phyloP scores from a whole-genome alignment of 35 echinoderm and acorn worm species.

The Acanthaster planci region DNA sequence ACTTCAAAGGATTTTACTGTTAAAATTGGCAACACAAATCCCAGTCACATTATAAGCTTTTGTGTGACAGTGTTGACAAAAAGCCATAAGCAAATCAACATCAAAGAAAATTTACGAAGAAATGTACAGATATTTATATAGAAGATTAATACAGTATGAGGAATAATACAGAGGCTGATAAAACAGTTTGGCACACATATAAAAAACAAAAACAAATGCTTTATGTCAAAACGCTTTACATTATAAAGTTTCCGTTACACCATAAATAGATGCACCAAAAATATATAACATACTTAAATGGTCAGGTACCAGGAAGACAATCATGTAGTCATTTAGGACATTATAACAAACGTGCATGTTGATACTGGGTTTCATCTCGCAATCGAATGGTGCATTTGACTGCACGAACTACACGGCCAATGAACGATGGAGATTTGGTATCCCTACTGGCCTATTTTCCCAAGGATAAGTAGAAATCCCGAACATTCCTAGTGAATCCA shows the following conservation, averaged over 20 bases:
- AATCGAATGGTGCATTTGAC: too few species aligned
- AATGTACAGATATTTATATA: constrained; percentile 10
- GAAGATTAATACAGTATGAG: constrained; percentile 14
- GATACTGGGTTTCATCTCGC: too few species aligned
- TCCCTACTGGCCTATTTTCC: too few species aligned
- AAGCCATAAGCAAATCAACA: background rate
- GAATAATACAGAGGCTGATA: constrained; percentile 28
- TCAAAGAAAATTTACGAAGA: background rate
- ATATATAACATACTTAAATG: constrained; percentile 32
- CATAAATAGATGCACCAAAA: constrained; percentile 34
- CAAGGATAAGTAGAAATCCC: too few species aligned
- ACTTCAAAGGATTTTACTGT: background rate
- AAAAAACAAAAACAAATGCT: constrained; percentile 27
- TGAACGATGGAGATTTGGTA: too few species aligned
- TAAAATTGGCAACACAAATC: background rate
- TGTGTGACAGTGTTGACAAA: too few species aligned
- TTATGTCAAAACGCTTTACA: constrained; percentile 14
- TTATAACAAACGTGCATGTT: too few species aligned
- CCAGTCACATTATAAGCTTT: background rate
- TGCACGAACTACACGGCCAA: too few species aligned
- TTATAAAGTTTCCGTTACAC: constrained; percentile 23
- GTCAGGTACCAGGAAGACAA: background rate
- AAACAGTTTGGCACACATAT: constrained; percentile 17
- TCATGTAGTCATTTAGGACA: background rate
- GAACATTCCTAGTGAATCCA: too few species aligned